Evolutionary conservation across 2,113 vertebrate species (phyloP), one percentile per base, ranked within the genome.

Genomic region (Thalassoma bifasciatum): DNA sequence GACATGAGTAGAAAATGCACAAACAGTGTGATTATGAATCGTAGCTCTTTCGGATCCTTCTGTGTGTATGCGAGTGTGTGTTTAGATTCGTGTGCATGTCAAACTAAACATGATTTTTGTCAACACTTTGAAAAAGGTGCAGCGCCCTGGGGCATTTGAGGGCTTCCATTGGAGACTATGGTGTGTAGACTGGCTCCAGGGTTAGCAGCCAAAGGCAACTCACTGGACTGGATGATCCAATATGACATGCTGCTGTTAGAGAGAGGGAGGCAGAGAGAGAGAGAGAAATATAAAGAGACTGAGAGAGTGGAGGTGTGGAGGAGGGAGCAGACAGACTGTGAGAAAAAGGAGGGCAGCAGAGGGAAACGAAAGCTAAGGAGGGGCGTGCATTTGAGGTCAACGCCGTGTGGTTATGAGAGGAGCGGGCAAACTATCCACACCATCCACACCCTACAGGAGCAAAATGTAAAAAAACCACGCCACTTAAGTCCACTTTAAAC

Each of bases 161-260:
- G 49, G 44, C 59, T 66, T 65, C 66, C 60, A 17, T 38, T 17
- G 65, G 58, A 53, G 26, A 50, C 10, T 66, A 51, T 8, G 13
- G 19, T 57, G 64, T 42, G 69, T 46, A 19, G n/a, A 47, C 52
- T 16, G 53, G 30, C 53, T 49, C 14, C 19, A 66, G 53, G 51
- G 63, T 30, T 46, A 65, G 44, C 44, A 77, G 70, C 44, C 63
- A 24, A 21, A 72, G 53, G 68, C 77, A 65, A 74, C 1, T 38
- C 60, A 75, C 60, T 67, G 63, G 22, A 62, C 57, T 38, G 49
- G 77, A 56, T 85, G 62, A 85, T 85, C 68, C 63, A 77, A 68
- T 53, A 36, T 62, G 76, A 72, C 73, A 67, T 42, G 50, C 12
- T 53, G 36, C n/a, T 38, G 72, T 70, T 42, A 47, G 19, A 51